phyloP scores from a whole-genome alignment of 37 sponge, comb jelly and placozoan genomes.

The Chondrilla cf. caribensis region DNA sequence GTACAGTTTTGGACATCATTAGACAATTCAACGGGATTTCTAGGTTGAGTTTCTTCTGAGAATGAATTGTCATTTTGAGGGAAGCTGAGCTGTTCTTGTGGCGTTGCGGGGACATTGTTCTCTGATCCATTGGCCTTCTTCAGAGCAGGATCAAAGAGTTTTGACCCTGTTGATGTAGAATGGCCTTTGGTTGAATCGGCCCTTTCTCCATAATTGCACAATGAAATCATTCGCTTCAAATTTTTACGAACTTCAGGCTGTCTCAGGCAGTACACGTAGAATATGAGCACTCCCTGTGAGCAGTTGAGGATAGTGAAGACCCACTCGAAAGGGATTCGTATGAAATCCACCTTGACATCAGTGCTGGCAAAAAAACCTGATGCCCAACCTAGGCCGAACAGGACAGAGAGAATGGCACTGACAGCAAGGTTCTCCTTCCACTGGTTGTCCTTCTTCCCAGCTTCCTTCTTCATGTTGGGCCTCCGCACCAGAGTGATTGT shows the following conservation, averaged over 20 bases:
- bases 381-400: conserved; percentile 45
- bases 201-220: too few species aligned
- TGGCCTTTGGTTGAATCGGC: too few species aligned
- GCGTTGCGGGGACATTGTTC: too few species aligned
- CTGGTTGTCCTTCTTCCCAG: not conserved
- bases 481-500: not conserved
- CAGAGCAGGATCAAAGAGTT: too few species aligned
- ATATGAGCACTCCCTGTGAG: conserved; percentile 42
- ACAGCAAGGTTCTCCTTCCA: not conserved
- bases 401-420: conserved; percentile 23
- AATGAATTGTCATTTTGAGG: too few species aligned
- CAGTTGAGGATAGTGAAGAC: conserved; percentile 25
- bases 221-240: conserved; percentile 21
- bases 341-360: not conserved
- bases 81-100: too few species aligned
- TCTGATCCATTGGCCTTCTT: too few species aligned
- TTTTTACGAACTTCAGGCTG: conserved; percentile 17
- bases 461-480: conserved; percentile 11
- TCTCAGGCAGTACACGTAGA: conserved; percentile 24
- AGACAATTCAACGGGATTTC: too few species aligned
- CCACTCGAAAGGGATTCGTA: conserved; percentile 2
- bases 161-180: too few species aligned
- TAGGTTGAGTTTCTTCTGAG: too few species aligned
- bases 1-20: too few species aligned
- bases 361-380: conserved; percentile 27